phyloP scores from a whole-genome alignment of 1,140 invertebrate genomes.

The Eurosta solidaginis region DNA sequence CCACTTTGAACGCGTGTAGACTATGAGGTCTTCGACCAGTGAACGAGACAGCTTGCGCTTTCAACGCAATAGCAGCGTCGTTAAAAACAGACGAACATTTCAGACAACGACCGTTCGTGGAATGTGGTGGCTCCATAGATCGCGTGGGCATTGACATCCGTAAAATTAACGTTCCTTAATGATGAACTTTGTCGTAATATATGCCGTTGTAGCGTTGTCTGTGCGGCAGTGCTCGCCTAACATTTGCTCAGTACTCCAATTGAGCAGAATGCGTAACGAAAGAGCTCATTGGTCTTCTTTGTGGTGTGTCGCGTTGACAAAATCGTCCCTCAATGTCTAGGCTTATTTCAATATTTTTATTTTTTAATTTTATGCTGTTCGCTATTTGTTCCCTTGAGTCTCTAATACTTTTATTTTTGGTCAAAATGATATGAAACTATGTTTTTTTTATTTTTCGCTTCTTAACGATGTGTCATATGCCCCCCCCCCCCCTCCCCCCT shows the following conservation, averaged over 20 bases:
- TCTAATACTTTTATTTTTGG: too few species aligned
- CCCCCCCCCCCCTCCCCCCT: too few species aligned
- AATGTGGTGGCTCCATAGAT: neutral
- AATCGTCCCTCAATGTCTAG: neutral
- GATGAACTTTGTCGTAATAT: neutral
- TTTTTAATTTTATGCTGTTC: too few species aligned
- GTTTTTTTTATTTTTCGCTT: too few species aligned
- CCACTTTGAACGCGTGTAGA: neutral
- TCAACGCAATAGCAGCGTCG: neutral
- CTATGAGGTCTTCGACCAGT: neutral
- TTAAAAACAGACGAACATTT: conserved; percentile 2
- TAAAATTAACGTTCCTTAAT: neutral
- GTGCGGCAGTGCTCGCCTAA: neutral
- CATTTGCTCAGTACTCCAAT: neutral
- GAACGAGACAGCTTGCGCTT: neutral
- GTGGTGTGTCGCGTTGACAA: neutral
- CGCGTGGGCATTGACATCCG: conserved; percentile 8
- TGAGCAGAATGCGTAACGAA: neutral
- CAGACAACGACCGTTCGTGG: conserved; percentile 2
- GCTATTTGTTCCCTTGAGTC: too few species aligned
- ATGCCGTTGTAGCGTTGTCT: too few species aligned
- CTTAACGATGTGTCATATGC: too few species aligned
- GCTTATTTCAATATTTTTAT: too few species aligned
- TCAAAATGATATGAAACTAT: too few species aligned
- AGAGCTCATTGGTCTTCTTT: neutral